Evolutionary conservation across 2,888 invertebrate species (phyloP).

Genomic region (Mimumesa dahlbomi): DNA sequence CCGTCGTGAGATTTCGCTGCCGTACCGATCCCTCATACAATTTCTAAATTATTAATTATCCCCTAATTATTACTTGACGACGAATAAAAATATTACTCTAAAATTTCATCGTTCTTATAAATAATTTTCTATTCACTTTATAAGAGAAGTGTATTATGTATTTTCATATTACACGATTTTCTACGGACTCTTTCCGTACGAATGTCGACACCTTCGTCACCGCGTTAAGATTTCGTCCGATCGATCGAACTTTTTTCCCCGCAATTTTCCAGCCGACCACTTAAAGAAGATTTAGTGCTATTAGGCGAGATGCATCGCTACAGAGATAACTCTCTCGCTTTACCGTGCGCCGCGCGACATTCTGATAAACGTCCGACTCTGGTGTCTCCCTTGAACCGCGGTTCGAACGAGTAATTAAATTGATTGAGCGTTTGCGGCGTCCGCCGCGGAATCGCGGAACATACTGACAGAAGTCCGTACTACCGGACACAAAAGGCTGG

Average conservation of each 20-base stretch:
- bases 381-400: slow-evolving; percentile 28
- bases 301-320: slow-evolving; percentile 52
- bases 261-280: slow-evolving; percentile 36
- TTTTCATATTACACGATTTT: too few relatives aligned
- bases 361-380: slow-evolving; percentile 35
- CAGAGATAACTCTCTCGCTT: slow-evolving; percentile 34
- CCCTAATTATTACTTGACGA: too few relatives aligned
- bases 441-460: slow-evolving; percentile 30
- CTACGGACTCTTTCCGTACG: too few relatives aligned
- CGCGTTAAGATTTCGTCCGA: slow-evolving; percentile 1
- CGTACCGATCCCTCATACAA: too few relatives aligned
- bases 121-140: too few relatives aligned
- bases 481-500: slow-evolving; percentile 60
- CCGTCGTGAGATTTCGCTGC: too few relatives aligned
- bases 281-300: slow-evolving; percentile 55
- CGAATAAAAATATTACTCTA: too few relatives aligned
- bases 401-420: slow-evolving; percentile 63
- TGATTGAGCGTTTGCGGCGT: slow-evolving; percentile 57
- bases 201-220: neutral
- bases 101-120: too few relatives aligned
- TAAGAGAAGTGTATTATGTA: too few relatives aligned
- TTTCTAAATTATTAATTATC: too few relatives aligned
- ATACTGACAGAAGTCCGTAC: slow-evolving; percentile 18
- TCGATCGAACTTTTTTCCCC: slow-evolving; percentile 12
- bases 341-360: slow-evolving; percentile 17